A percentile compares a stretch with the other conserved stretches of the same genome.
Evolutionary conservation across 2,113 vertebrate genomes (phyloP).

Genomic region (Apus apus): DNA sequence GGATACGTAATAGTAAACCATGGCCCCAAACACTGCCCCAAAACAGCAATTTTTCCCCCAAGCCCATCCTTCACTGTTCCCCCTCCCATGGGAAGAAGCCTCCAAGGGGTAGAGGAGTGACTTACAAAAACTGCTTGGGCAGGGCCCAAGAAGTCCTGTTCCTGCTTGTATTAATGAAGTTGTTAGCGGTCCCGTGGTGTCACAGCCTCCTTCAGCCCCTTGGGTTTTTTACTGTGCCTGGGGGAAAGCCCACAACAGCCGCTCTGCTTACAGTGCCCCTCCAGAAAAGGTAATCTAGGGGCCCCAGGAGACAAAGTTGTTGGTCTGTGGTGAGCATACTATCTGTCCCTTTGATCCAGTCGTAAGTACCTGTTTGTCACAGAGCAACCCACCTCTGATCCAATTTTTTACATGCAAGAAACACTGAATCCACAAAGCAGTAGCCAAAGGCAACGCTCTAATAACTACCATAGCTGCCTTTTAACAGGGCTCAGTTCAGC

Average conservation of each 20-base stretch:
- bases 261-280: not conserved
- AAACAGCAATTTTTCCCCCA: not conserved
- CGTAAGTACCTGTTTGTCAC: not conserved
- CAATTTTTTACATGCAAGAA: not conserved
- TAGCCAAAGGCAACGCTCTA: not conserved
- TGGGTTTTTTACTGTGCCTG: not conserved
- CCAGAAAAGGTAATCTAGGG: not conserved
- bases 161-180: not conserved
- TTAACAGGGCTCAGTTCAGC: not conserved
- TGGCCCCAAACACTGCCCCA: rapidly evolving
- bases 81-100: not conserved
- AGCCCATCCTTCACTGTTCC: not conserved
- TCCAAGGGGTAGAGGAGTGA: not conserved
- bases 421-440: not conserved
- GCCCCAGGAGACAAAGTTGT: not conserved
- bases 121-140: not conserved
- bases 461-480: not conserved
- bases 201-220: not conserved
- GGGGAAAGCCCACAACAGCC: not conserved
- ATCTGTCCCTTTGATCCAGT: not conserved
- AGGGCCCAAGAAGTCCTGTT: not conserved
- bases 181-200: not conserved
- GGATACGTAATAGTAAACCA: not conserved
- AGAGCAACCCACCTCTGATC: not conserved
- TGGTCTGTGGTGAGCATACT: not conserved